Evolutionary conservation across 2,113 vertebrate species (phyloP).

Genomic region (Willisornis vidua): DNA sequence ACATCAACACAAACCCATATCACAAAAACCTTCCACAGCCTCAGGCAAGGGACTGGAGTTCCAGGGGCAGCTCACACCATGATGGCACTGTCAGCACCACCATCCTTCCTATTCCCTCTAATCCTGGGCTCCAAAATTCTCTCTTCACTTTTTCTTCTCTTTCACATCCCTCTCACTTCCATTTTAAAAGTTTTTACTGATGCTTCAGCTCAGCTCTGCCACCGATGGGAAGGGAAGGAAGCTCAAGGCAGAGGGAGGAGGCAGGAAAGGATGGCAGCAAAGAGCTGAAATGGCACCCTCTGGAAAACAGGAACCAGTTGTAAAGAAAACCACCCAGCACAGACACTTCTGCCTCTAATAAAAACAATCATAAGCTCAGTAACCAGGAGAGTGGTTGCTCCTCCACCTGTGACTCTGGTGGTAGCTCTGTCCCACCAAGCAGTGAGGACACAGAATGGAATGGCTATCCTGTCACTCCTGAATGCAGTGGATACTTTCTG

Average conservation of each 20-base stretch:
- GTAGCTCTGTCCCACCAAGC: not conserved
- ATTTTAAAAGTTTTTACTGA: not conserved
- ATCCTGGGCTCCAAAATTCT: not conserved
- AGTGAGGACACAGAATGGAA: not conserved
- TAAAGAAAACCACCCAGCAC: not conserved
- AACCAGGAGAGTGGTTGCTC: not conserved
- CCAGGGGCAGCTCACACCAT: not conserved
- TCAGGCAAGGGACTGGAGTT: not conserved
- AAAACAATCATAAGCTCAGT: not conserved
- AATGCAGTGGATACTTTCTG: not conserved
- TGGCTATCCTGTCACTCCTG: not conserved
- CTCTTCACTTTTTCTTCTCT: not conserved
- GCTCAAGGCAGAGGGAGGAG: not conserved
- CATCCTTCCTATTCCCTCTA: not conserved
- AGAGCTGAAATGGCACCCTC: not conserved
- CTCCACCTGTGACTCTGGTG: not conserved
- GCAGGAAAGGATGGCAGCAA: not conserved
- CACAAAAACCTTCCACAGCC: not conserved
- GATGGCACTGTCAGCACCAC: not conserved
- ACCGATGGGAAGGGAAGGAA: not conserved
- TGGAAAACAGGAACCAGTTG: not conserved
- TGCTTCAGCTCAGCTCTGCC: not conserved
- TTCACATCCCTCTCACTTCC: not conserved
- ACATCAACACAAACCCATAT: not conserved
- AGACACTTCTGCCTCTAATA: not conserved